Evolutionary conservation across 2,797 vertebrate species (phyloP).

Genomic region (Diplodus sargus): DNA sequence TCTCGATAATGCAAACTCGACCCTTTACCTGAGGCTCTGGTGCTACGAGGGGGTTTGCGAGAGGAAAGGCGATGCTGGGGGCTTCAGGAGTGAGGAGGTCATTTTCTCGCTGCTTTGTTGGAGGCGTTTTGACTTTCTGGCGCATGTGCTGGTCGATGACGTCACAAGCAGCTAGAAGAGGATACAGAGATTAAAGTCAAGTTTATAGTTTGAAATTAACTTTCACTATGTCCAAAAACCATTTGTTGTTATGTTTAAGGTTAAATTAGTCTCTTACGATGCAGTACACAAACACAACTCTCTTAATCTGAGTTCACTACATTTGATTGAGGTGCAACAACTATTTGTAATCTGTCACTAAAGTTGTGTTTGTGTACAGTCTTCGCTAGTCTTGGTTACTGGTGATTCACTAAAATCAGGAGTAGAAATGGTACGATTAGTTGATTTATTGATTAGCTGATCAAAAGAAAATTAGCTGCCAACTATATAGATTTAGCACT

Average conservation of each 20-base stretch:
- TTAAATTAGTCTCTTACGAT: background rate
- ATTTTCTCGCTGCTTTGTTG: slow-evolving; percentile 70
- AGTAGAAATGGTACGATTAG: too few relatives aligned
- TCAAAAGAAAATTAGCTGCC: too few relatives aligned
- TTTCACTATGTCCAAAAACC: background rate
- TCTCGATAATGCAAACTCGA: background rate
- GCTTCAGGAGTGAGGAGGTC: slow-evolving; percentile 88
- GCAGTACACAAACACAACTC: background rate
- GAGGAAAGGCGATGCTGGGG: slow-evolving; percentile 90
- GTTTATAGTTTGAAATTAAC: background rate
- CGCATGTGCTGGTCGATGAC: slow-evolving; percentile 78
- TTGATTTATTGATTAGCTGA: too few relatives aligned
- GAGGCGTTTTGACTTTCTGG: slow-evolving; percentile 61
- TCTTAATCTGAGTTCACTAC: background rate
- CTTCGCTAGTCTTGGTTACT: too few relatives aligned
- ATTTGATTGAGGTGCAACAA: background rate
- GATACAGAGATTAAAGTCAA: background rate
- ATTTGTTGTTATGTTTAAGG: background rate
- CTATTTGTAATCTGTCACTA: too few relatives aligned
- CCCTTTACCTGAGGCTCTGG: slow-evolving; percentile 85
- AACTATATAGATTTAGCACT: too few relatives aligned
- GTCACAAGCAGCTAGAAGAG: slow-evolving; percentile 85
- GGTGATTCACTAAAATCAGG: too few relatives aligned
- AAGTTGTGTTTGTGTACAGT: too few relatives aligned
- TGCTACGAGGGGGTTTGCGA: slow-evolving; percentile 88